Evolutionary conservation across 2,797 vertebrate species (phyloP), one percentile per base, ranked within the genome.

Genomic region (Meriones psammophilus): DNA sequence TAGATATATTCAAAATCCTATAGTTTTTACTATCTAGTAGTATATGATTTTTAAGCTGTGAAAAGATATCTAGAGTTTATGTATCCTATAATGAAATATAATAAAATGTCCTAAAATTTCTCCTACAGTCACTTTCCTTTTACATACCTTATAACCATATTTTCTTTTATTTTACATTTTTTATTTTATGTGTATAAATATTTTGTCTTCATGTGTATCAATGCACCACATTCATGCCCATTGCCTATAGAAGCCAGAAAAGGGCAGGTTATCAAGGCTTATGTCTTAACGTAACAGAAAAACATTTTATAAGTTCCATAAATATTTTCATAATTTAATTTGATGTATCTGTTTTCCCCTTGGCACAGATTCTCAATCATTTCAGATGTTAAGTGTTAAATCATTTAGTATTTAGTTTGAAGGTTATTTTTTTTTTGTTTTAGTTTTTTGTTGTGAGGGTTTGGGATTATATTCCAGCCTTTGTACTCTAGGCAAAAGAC

Each of bases 371-470:
- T 92, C 22, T 28, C 4, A 77, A 0, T 92, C 10, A 91, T 78
- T 96, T 96, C 30, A 96, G 28, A 76, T 95, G 78, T 94, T 94
- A 92, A 83, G 10, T 94, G 54, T 84, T 92, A 92, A 74, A 62
- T 94, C 20, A 81, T 88, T 89, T 94, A 91, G 46, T 4, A 92
- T 76, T 96, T 90, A 90, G 5, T 60, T 88, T 56, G 68, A 74
- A 60, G n/a, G 5, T 36, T n/a, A 15, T 54, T 87, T 69, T n/a
- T 33, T 54, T 87, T 69, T 30, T 56, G 8, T 36, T 62, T 33
- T 28, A 14, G 42, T 39, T n/a, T 39, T 85, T 36, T 76, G 80
- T 33, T 64, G 18, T 66, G 30, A 42, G 39, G 39, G 22, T n/a
- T 62, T 83, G 8, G 17, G 5, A 71, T 90, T 64, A 39, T 60